Percentiles rank a stretch among this genome's conserved stretches.
Conservation (phyloP, 53 echinoderm and acorn worm species). For the Stichopus horrens region DNA sequence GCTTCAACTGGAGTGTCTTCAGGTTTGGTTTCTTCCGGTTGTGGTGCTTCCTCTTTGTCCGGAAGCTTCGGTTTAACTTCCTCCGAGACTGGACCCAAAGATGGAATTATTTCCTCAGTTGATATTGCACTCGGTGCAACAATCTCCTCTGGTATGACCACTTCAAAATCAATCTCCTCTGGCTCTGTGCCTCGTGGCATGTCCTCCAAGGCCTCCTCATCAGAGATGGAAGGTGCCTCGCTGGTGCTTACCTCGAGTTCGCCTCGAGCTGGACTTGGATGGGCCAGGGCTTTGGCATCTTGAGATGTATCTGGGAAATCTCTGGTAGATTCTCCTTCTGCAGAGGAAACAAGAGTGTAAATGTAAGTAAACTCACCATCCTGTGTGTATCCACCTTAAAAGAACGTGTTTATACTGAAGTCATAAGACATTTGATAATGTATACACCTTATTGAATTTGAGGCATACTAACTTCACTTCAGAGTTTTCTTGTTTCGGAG, state of each 20-base stretch:
- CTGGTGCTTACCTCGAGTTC: slow-evolving; percentile 74
- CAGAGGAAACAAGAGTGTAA: background rate
- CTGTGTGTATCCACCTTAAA: too few relatives aligned
- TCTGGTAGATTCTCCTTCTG: slow-evolving; percentile 44
- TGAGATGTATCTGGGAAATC: slow-evolving; percentile 22
- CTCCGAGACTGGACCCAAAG: slow-evolving; percentile 46
- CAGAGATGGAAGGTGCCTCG: slow-evolving; percentile 87
- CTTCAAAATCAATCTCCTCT: slow-evolving; percentile 53
- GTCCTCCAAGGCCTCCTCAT: slow-evolving; percentile 73
- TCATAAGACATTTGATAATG: too few relatives aligned
- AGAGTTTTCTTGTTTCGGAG: too few relatives aligned
- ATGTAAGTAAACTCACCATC: too few relatives aligned
- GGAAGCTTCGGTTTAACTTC: slow-evolving; percentile 35
- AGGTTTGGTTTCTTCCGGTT: slow-evolving; percentile 52
- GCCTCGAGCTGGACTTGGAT: slow-evolving; percentile 29
- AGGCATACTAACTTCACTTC: too few relatives aligned
- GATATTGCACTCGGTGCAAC: slow-evolving; percentile 17
- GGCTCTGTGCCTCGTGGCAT: slow-evolving; percentile 57
- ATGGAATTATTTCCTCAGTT: slow-evolving; percentile 21
- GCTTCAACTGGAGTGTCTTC: background rate
- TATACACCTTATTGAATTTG: too few relatives aligned
- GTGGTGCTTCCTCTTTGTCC: slow-evolving; percentile 36
- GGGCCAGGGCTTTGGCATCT: slow-evolving; percentile 15
- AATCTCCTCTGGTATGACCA: slow-evolving; percentile 52
- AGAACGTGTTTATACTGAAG: too few relatives aligned